phyloP scores from a whole-genome alignment of 2,113 vertebrate species.

The Gavialis gangeticus region DNA sequence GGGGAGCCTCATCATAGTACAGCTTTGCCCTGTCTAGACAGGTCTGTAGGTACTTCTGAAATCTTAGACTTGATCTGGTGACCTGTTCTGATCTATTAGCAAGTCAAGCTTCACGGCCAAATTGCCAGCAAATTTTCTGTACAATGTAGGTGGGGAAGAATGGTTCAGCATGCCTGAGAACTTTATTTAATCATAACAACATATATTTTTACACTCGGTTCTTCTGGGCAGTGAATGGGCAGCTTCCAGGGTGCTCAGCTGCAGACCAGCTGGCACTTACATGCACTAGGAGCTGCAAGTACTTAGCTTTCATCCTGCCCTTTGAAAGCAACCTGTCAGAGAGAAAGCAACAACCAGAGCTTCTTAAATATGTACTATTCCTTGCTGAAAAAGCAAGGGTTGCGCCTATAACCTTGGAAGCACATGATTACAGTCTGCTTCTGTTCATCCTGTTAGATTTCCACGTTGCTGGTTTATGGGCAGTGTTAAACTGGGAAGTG shows the following conservation, averaged over 20 bases:
- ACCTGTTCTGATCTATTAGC: not conserved
- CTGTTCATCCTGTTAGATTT: not conserved
- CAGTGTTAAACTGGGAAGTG: not conserved
- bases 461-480: not conserved
- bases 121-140: too few relatives aligned
- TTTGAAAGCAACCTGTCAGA: not conserved
- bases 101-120: not conserved
- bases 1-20: too few relatives aligned
- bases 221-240: not conserved
- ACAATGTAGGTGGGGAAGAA: too few relatives aligned
- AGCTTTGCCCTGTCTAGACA: too few relatives aligned
- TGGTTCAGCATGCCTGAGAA: too few relatives aligned
- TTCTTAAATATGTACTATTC: not conserved
- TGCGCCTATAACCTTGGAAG: not conserved
- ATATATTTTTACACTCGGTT: not conserved
- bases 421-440: too few relatives aligned
- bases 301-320: not conserved
- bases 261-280: not conserved
- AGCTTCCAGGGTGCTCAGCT: not conserved
- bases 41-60: accelerated
- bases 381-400: not conserved
- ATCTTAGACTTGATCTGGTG: conserved; percentile 37
- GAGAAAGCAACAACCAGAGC: not conserved
- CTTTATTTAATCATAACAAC: too few relatives aligned
- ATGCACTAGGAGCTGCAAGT: not conserved